Base-by-base conservation (phyloP, 2,113 vertebrate species). In the Chaetorhynchus papuensis region DNA sequence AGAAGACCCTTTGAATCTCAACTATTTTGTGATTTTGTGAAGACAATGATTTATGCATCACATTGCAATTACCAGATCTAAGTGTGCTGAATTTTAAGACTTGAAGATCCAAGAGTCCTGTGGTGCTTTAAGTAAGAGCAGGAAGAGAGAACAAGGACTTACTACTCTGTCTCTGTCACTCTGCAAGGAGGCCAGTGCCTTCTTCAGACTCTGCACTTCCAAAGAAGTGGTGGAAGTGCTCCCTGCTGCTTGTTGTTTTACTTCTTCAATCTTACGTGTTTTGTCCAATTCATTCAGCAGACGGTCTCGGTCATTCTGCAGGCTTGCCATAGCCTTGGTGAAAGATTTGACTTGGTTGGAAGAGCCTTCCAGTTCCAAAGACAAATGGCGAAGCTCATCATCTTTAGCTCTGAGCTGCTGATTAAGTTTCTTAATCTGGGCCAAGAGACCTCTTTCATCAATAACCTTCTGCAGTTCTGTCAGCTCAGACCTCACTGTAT, bases 151-250 rank as follows among this genome's bases (percentile, higher is more conserved):
- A 65, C 28, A 75, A 33, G 74, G 42, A 97, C 98, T 98, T 97
- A 99, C 99, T 97, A 99, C 97, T 98, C 98, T 98, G 87, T 99
- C 99, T 83, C 99, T 97, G 97, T 99, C 99, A 33, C 98, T 98
- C 90, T 99, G 99, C 81, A 99, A 97, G 49, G 99, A 98, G 41
- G 99, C 98, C 77, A 99, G 97, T 2, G 99, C 99, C 18, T 98
- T 99, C 98, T 99, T 99, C 87, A 99, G 98, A 28, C 98, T 98
- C 97, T 98, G 98, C 56, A 99, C 98, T 96, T 99, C 99, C 3
- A 97, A 97, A 7, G 74, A 79, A 68, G 82, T 57, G 30, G 85
- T 74, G 23, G 20, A 95, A 28, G 87, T 18, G 71, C 68, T 94
- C 35, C 96, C 74, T 45, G 88, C 94, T 35, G 96, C 81, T 42